Evolutionary conservation across 2,113 vertebrate species (phyloP), one percentile per base, ranked within the genome.

Genomic region (Callocephalon fimbriatum): DNA sequence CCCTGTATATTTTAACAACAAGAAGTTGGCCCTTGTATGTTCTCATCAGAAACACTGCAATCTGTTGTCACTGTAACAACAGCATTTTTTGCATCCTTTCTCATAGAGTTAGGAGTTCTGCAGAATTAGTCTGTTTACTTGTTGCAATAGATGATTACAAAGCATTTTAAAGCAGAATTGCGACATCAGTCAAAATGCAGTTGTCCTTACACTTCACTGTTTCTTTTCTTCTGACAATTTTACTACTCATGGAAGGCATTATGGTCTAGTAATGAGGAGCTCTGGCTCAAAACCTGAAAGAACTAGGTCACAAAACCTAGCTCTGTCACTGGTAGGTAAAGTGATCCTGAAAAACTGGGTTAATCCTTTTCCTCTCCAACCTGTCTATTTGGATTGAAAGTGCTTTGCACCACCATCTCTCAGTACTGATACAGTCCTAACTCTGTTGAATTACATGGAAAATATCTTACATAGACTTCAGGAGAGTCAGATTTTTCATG

Each of bases 171-270:
- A 79, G 47, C 40, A 68, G 15, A 76, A 65, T 42, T 12, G 18
- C 0, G 1, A 15, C 40, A 78, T 70, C 53, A 48, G 6, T 26
- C 40, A 31, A 44, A 81, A 20, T 0, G 1, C 19, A 62, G 12
- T 4, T 94, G 14, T 53, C 42, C 53, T 51, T 70, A 90, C 3
- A 67, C 8, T 6, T 88, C 32, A 38, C 21, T 27, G 6, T 40
- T 81, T 29, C 18, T 50, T 59, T 13, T 4, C 26, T 32, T 42
- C 45, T 12, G n/a, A 72, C 15, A 19, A 9, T 47, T 79, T n/a
- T 51, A 76, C 66, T 56, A 26, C 32, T 11, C 0, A 1, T 23
- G 32, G 67, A 47, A 75, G 25, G 50, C 37, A 45, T 1, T 19
- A 13, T 6, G 16, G 14, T 32, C 42, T 4, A 32, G 35, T 29